phyloP scores from a whole-genome alignment of 2,113 vertebrate species.

The Amblyornis subalaris region DNA sequence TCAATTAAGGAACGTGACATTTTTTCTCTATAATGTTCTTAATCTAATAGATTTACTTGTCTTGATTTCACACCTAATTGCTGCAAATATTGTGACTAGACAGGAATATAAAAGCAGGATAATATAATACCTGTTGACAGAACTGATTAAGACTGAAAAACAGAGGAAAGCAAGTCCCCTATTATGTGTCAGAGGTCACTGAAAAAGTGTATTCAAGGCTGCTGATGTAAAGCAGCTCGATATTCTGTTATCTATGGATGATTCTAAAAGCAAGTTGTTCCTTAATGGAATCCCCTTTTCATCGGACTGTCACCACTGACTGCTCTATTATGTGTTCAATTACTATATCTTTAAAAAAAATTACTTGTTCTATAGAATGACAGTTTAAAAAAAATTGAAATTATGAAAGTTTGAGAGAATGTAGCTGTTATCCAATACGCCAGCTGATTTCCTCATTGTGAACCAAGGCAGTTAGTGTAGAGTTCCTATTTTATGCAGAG shows the following conservation, averaged over 20 bases:
- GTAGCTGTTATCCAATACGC: neutral
- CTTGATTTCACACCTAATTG: neutral
- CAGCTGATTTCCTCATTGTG: neutral
- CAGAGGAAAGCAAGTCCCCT: neutral
- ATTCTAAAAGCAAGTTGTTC: neutral
- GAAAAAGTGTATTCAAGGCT: neutral
- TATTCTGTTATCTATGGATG: neutral
- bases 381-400: neutral
- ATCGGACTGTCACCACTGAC: conserved; percentile 7
- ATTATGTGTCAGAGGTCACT: conserved; percentile 2
- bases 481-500: neutral
- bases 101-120: neutral
- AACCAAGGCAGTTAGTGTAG: neutral
- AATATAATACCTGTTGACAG: conserved; percentile 5
- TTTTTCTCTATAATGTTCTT: neutral
- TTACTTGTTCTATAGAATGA: neutral
- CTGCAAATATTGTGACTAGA: conserved; percentile 29
- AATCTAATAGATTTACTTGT: neutral
- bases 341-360: neutral
- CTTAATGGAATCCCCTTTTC: conserved; percentile 27
- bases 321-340: conserved; percentile 31
- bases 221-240: neutral
- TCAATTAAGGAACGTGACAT: neutral
- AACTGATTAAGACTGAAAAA: neutral
- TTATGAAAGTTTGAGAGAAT: neutral